Percentiles rank a stretch among this genome's conserved stretches.
These are phyloP conservation scores for Erithacus rubecula DNA, from an alignment of 2,797 vertebrate species.

Conservation along the genomic window DNA sequence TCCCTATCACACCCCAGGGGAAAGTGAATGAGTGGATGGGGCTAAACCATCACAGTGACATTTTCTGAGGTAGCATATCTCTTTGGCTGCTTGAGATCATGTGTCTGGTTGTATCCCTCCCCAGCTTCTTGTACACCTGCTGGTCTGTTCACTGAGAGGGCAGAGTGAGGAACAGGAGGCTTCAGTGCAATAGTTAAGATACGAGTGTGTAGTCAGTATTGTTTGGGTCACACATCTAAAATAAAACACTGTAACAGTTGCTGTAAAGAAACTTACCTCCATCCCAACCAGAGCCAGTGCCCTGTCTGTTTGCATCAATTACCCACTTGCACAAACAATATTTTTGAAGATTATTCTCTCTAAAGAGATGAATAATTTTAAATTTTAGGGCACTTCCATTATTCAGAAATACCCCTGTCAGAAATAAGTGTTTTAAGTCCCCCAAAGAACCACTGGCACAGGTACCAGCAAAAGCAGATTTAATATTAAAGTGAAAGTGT, in stretches of 20 bases:
- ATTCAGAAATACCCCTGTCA: not conserved
- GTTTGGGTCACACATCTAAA: not conserved
- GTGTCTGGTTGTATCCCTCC: not conserved
- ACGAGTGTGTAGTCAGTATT: not conserved
- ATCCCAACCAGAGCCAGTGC: not conserved
- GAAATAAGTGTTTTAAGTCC: not conserved
- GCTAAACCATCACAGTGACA: not conserved
- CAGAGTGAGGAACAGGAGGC: not conserved
- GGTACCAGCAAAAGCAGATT: not conserved
- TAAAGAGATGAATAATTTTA: not conserved
- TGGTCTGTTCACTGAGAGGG: not conserved
- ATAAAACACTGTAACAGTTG: rapidly evolving
- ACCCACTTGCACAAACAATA: not conserved
- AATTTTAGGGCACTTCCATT: not conserved
- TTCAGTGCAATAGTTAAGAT: not conserved
- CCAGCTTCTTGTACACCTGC: not conserved
- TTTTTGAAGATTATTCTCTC: not conserved
- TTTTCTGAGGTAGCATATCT: not conserved
- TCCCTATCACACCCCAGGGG: rapidly evolving
- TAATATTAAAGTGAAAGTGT: not conserved
- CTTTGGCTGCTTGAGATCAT: not conserved
- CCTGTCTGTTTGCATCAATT: not conserved
- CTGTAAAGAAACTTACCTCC: not conserved
- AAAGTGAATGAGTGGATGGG: not conserved
- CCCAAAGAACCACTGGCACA: not conserved